These are phyloP conservation scores for Nyctalus aviator DNA, from an alignment of 2,797 vertebrate species.

Conservation along the genomic window DNA sequence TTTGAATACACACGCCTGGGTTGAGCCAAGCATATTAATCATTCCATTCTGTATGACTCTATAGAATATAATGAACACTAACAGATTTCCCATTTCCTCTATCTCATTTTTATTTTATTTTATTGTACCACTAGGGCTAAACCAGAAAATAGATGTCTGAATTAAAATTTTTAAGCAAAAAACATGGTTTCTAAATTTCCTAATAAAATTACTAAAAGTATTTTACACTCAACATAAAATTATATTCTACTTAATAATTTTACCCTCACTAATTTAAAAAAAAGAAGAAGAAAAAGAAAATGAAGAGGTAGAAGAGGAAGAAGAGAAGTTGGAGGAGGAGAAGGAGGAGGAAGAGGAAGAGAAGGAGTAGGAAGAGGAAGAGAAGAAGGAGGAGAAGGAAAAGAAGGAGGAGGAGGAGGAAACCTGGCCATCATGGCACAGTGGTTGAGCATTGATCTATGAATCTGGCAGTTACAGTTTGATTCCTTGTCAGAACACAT, in stretches of 20 bases:
- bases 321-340: too few species aligned
- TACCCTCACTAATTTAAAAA: slow-evolving; percentile 70
- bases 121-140: slow-evolving; percentile 80
- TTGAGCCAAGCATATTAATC: slow-evolving; percentile 82
- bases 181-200: slow-evolving; percentile 83
- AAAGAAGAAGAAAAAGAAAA: slow-evolving; percentile 76
- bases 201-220: slow-evolving; percentile 82
- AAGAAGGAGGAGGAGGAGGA: too few species aligned
- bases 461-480: too few species aligned
- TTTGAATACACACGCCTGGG: slow-evolving; percentile 77
- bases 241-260: slow-evolving; percentile 84
- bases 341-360: too few species aligned
- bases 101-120: slow-evolving; percentile 73
- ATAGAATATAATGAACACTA: slow-evolving; percentile 81
- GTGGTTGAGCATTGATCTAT: too few species aligned
- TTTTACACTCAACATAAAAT: slow-evolving; percentile 80
- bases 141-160: slow-evolving; percentile 73
- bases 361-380: too few species aligned
- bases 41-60: slow-evolving; percentile 81
- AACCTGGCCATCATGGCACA: too few species aligned
- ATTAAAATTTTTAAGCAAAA: slow-evolving; percentile 61
- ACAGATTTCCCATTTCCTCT: slow-evolving; percentile 82
- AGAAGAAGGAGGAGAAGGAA: too few species aligned
- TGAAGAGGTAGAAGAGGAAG: too few species aligned
- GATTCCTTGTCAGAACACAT: too few species aligned